Conservation (phyloP, 2,888 invertebrate genomes). For the Trachelus troglodyta region DNA sequence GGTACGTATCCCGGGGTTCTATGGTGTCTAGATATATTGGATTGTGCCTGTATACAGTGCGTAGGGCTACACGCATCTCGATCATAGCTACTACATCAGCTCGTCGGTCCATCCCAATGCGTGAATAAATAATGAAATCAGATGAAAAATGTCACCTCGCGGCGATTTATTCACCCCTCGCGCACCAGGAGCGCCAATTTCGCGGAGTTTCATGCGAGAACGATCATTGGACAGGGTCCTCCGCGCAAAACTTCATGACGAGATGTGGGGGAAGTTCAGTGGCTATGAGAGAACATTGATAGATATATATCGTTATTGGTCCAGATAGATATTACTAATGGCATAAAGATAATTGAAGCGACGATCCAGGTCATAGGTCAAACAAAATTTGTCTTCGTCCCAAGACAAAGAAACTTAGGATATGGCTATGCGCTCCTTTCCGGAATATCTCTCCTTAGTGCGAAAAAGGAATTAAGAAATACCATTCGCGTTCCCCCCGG, state of each 20-base stretch:
- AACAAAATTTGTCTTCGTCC: not conserved
- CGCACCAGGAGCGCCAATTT: conserved; percentile 44
- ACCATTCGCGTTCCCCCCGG: conserved; percentile 35
- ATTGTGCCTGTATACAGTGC: not conserved
- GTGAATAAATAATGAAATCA: conserved; percentile 55
- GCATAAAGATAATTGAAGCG: not conserved
- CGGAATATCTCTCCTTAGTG: conserved; percentile 14
- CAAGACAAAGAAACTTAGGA: not conserved
- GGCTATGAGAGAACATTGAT: conserved; percentile 1
- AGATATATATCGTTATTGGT: not conserved
- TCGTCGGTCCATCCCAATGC: conserved; percentile 31
- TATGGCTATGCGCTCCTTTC: not conserved
- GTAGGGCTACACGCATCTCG: not conserved
- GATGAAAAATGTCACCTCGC: conserved; percentile 52
- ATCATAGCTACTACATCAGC: conserved; percentile 19
- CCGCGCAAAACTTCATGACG: conserved; percentile 14
- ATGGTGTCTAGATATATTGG: not conserved
- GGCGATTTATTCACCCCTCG: conserved; percentile 44
- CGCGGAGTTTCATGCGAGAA: not conserved
- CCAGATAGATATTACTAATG: not conserved
- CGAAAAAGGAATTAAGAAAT: conserved; percentile 45
- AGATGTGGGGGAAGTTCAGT: conserved; percentile 1
- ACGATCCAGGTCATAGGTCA: not conserved
- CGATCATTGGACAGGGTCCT: conserved; percentile 16
- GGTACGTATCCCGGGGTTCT: not conserved